These are phyloP conservation scores for Tyria jacobaeae DNA, from an alignment of 2,888 invertebrate species.

Conservation along the genomic window DNA sequence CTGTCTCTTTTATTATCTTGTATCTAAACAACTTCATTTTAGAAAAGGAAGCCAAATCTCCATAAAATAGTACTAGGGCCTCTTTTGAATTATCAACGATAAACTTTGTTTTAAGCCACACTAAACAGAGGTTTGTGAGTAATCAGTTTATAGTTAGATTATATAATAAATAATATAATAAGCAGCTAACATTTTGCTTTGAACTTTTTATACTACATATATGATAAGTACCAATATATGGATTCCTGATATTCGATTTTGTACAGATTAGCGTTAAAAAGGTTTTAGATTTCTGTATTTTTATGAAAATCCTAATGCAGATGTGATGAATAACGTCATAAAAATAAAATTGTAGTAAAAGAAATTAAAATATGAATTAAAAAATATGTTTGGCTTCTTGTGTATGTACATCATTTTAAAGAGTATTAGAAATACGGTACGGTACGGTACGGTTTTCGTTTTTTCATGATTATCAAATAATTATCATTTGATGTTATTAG, in stretches of 20 bases:
- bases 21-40: conserved; percentile 43
- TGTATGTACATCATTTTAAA: too few relatives aligned
- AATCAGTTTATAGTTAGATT: conserved; percentile 14
- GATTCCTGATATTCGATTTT: too few relatives aligned
- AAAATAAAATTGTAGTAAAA: too few relatives aligned
- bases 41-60: conserved; percentile 37
- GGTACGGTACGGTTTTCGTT: background rate
- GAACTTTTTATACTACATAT: background rate
- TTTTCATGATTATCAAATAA: background rate
- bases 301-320: background rate
- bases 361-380: too few relatives aligned
- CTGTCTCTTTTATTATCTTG: conserved; percentile 32
- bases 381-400: too few relatives aligned
- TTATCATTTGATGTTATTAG: too few relatives aligned
- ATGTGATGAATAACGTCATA: background rate
- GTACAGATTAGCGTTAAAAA: too few relatives aligned
- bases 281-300: background rate
- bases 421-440: too few relatives aligned
- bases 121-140: background rate
- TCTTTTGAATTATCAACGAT: conserved; percentile 29
- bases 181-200: background rate
- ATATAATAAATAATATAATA: conserved; percentile 17
- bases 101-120: conserved; percentile 50
- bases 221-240: too few relatives aligned
- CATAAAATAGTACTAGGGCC: conserved; percentile 42